Evolutionary conservation across 1,140 invertebrate genomes (phyloP), one percentile per base, ranked within the genome.

Genomic region (Cyphomyrmex costatus): DNA sequence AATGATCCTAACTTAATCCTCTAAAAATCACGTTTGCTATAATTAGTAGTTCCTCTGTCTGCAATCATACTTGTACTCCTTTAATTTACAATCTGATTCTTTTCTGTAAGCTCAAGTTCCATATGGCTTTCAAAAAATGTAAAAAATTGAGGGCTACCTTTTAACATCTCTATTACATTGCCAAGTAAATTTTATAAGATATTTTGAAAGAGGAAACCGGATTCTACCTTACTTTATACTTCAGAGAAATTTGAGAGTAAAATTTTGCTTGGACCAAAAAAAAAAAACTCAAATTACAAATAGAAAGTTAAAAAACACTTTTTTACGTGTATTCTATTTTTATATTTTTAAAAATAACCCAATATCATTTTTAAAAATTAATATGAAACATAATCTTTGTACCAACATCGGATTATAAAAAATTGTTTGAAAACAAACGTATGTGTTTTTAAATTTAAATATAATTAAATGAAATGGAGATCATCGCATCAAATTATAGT

Each of bases 401-500:
- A 42, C 14, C 8, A 7, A 16, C n/a, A 36, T 27, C 8, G 14
- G 5, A 42, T 24, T 46, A 68, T 56, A 65, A 30, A 49, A 46
- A 66, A 51, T 14, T 3, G 16, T 58, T 24, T 1, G 0, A 16
- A 80, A 56, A 80, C 24, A 3, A 68, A 68, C 1, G 30, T 21
- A 16, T 6, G 5, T 33, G 24, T 36, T 80, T 68, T 70, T n/a
- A 24, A 83, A 74, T 74, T 46, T 30, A 33, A 16, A 73, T 60
- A 24, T 70, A 46, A 46, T 56, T 56, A 60, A 46, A 83, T 16
- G n/a, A 73, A 83, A 73, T 7, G 6, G 30, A 58, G 21, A 82
- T 71, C 27, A 33, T 12, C 27, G 58, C 27, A 46, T 46, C 33
- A 53, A 73, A 60, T 73, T 66, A 24, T 24, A 46, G 53, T 73